Percentiles rank a stretch among this genome's conserved stretches.
Conservation (phyloP, 2,113 vertebrate species). For the Oxyruncus cristatus region DNA sequence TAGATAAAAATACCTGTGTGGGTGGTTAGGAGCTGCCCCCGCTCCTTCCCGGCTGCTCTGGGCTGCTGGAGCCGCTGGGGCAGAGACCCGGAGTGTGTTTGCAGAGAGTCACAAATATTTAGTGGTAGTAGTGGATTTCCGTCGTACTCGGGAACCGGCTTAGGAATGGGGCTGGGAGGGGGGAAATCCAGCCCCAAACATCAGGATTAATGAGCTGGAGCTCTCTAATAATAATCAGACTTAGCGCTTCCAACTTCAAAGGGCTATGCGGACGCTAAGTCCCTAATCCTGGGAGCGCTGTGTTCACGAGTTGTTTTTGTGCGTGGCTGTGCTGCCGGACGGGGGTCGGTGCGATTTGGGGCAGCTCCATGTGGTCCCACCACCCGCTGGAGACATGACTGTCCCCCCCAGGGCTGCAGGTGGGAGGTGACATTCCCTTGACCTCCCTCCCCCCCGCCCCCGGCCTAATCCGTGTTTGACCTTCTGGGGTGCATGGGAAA, state of each 20-base stretch:
- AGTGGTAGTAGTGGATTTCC: neutral
- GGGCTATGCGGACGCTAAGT: neutral
- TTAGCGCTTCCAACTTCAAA: slow-evolving; percentile 61
- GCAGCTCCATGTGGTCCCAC: neutral
- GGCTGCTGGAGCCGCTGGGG: neutral
- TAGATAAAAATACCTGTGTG: neutral
- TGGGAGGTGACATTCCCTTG: neutral
- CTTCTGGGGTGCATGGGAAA: neutral
- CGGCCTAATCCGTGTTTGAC: neutral
- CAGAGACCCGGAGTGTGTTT: neutral
- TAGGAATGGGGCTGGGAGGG: neutral
- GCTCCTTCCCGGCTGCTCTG: neutral
- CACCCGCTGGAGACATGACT: rapidly evolving
- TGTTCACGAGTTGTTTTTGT: slow-evolving; percentile 62
- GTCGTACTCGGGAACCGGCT: neutral
- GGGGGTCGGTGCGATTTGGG: neutral
- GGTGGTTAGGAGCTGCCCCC: neutral
- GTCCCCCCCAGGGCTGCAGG: too few species aligned
- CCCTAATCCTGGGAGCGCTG: slow-evolving; percentile 33
- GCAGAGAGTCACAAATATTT: neutral
- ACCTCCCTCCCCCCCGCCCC: too few species aligned
- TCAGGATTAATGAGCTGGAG: slow-evolving; percentile 49
- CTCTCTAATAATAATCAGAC: slow-evolving; percentile 60
- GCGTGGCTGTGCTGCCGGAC: neutral
- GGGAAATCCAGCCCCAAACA: slow-evolving; percentile 27